Base-by-base conservation (phyloP, 2,888 invertebrate species). In the Drosophila birchii region DNA sequence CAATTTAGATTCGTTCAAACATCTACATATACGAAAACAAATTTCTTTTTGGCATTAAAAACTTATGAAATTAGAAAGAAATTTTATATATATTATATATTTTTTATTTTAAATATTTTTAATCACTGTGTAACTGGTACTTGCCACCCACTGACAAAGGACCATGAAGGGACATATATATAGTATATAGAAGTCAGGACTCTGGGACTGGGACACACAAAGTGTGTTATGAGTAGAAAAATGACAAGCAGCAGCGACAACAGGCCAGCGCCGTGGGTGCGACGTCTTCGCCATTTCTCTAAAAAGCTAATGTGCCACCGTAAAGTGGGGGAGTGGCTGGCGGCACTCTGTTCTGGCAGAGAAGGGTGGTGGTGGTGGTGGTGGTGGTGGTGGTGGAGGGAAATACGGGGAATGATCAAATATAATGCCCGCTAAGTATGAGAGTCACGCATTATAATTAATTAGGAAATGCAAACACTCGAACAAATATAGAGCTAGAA, bases 391-490 rank as follows among this genome's bases (percentile, higher is more conserved):
- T n/a, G n/a, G 0, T 29, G 34, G 41, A 11, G 36, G 54, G 36
- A 7, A 12, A 34, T 34, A 18, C 55, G 36, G 63, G 62, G 53
- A 51, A 51, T 43, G 56, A 72, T 56, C 51, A 56, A 62, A 68
- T 39, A 47, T 61, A 75, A 56, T 71, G 61, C 67, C 60, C 67
- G 63, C 86, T 85, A 80, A 86, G 88, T 75, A 86, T 78, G 74
- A 64, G 68, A 81, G 83, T 87, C 83, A 83, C 88, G 83, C 83
- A 81, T 81, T 83, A 76, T 83, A 87, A 83, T 87, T 83, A 83
- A 83, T 83, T 81, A 83, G 78, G 78, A 83, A 83, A 83, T 85
- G 85, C 82, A 85, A 87, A 79, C 88, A 83, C 85, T 78, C 82
- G 56, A 75, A 78, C 71, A 68, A 81, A 84, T 81, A 75, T 78